Base-by-base conservation (phyloP, 2,888 invertebrate genomes). In the Rhogogaster chlorosoma region DNA sequence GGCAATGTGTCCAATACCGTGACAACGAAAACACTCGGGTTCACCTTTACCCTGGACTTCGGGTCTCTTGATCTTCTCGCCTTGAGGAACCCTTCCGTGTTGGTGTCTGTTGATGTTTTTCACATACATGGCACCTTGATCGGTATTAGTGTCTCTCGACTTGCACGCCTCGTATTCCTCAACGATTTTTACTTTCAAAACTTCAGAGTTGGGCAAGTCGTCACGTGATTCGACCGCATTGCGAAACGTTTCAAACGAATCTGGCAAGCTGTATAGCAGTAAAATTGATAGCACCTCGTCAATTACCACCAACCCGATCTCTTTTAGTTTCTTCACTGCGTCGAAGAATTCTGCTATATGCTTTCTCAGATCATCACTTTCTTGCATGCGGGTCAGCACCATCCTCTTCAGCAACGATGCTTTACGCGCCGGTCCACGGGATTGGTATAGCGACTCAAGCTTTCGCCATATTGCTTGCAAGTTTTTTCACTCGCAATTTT, bases 291-390 rank as follows among this genome's bases (percentile, higher is more conserved):
- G 84, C 32, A 88, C 38, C 36, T 87, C 85, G 22, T 84, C 83
- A 18, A 53, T 29, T 36, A 87, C 83, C 2, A 61, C 64, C 32
- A 88, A 53, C 7, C 77, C 82, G 7, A 87, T 77, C 38, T 86
- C 87, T n/a, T 26, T 57, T 7, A 87, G 64, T 84, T 85, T 85
- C 12, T 86, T 87, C 12, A 85, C 87, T 2, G 86, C 77, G 12
- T 86, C 86, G 9, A n/a, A 86, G 22, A 87, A 83, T 29, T 84
- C 77, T 18, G 84, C 15, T 18, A 75, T 36, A 36, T 85, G 84
- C 38, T 85, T 77, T 45, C 78, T 53, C 26, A 84, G 12, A 53
- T 85, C 84, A 5, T 78, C 85, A 15, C 29, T 38, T 10, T 42
- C 53, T 12, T 18, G 42, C 85, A 85, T 85, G 57, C 75, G 73